Conservation (phyloP, 2,888 invertebrate species). For the Chrysolina haemoptera region DNA sequence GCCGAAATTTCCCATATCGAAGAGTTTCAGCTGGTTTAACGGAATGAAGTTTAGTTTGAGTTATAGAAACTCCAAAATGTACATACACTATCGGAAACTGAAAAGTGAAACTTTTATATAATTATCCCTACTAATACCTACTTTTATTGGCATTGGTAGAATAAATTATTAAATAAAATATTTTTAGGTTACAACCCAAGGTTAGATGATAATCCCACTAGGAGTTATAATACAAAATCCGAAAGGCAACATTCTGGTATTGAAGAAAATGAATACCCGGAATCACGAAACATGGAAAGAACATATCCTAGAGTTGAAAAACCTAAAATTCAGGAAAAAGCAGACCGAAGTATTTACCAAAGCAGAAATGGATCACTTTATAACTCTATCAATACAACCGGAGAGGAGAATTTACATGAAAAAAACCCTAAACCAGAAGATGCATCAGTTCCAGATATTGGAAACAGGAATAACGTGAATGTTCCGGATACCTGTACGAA, state of each 20-base stretch:
- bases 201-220: not conserved
- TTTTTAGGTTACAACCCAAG: not conserved
- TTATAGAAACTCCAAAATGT: no score
- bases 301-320: not conserved
- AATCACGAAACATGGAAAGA: not conserved
- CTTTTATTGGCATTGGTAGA: no score
- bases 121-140: no score
- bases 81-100: no score
- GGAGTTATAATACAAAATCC: not conserved
- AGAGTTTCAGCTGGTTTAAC: no score
- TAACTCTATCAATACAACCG: not conserved
- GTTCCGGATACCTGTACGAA: conserved; percentile 30
- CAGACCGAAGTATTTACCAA: conserved; percentile 3
- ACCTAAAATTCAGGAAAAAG: not conserved
- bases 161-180: no score
- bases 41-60: no score
- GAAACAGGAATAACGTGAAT: conserved; percentile 32
- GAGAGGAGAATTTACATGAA: not conserved
- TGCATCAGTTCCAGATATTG: conserved; percentile 21
- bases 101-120: no score
- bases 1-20: no score
- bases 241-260: not conserved
- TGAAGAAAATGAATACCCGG: not conserved
- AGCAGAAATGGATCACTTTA: not conserved
- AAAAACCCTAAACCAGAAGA: not conserved